A percentile compares a stretch with the other conserved stretches of the same genome.
Evolutionary conservation across 2,888 invertebrate species (phyloP).

Genomic region (Boloria euphrosyne): DNA sequence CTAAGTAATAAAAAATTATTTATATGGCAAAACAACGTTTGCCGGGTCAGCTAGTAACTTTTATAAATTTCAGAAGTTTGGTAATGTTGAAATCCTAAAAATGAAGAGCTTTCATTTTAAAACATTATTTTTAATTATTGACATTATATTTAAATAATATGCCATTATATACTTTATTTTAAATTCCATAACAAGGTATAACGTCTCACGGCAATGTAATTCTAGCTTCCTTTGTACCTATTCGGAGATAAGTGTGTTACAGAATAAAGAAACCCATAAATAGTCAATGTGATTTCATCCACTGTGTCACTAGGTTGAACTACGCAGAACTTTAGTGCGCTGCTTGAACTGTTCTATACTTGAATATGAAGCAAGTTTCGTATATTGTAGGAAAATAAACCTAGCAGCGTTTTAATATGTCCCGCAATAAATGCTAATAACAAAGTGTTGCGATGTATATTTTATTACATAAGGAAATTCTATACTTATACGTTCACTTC

Average conservation of each 20-base stretch:
- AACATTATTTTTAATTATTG: background rate
- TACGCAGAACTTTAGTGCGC: constrained; percentile 11
- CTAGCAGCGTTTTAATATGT: too few relatives aligned
- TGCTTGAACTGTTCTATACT: background rate
- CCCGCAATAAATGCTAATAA: too few relatives aligned
- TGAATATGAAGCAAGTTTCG: background rate
- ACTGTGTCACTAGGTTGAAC: constrained; percentile 8
- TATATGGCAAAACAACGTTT: too few relatives aligned
- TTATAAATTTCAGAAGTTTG: too few relatives aligned
- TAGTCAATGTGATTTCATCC: constrained; percentile 10
- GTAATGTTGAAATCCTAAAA: too few relatives aligned
- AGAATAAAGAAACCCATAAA: constrained; percentile 11
- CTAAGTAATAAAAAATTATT: too few relatives aligned
- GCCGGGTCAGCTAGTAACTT: too few relatives aligned
- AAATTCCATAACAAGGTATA: too few relatives aligned
- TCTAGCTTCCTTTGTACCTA: constrained; percentile 7
- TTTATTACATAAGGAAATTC: constrained; percentile 5
- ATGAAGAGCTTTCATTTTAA: background rate
- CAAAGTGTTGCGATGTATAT: background rate
- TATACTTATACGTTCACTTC: constrained; percentile 17
- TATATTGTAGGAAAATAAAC: background rate
- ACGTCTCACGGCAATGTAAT: background rate
- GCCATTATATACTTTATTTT: background rate
- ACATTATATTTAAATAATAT: too few relatives aligned
- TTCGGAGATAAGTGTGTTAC: constrained; percentile 4